A percentile compares a stretch with the other conserved stretches of the same genome.
Evolutionary conservation across 2,888 invertebrate genomes (phyloP).

Genomic region (Exocentrus adspersus): DNA sequence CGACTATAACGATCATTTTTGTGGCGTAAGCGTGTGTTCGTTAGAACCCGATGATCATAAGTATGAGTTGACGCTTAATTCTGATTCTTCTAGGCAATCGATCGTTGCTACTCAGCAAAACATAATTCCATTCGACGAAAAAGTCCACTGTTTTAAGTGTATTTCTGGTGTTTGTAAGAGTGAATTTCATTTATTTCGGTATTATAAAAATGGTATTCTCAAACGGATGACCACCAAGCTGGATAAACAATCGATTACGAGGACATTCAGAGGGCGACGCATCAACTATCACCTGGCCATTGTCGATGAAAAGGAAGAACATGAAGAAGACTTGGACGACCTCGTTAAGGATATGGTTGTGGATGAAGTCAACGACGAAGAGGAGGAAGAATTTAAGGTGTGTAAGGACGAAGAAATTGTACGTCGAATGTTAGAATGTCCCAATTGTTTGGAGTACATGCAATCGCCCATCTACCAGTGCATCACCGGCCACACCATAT

Average conservation of each 20-base stretch:
- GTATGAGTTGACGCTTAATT: constrained; percentile 30
- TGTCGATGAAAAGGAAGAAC: constrained; percentile 28
- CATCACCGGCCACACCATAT: constrained; percentile 35
- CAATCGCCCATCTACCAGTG: constrained; percentile 38
- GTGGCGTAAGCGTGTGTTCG: constrained; percentile 29
- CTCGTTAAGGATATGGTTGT: constrained; percentile 35
- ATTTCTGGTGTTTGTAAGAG: constrained; percentile 34
- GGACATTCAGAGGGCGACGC: constrained; percentile 23
- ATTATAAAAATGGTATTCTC: constrained; percentile 32
- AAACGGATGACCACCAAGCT: constrained; percentile 29
- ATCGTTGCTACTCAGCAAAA: constrained; percentile 29
- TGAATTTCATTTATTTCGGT: constrained; percentile 26
- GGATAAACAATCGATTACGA: constrained; percentile 29
- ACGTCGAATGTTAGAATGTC: constrained; percentile 27
- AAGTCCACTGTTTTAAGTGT: constrained; percentile 36
- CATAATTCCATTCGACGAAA: constrained; percentile 28
- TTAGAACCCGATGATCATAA: constrained; percentile 27
- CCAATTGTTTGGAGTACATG: constrained; percentile 28
- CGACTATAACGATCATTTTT: constrained; percentile 27
- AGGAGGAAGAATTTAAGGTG: constrained; percentile 24
- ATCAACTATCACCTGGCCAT: constrained; percentile 26
- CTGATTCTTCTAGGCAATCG: constrained; percentile 25
- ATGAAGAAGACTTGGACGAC: constrained; percentile 29
- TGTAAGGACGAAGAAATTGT: constrained; percentile 25
- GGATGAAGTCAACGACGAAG: constrained; percentile 37